Conservation (phyloP, 1,140 invertebrate species). For the Schlechtendalia chinensis region DNA sequence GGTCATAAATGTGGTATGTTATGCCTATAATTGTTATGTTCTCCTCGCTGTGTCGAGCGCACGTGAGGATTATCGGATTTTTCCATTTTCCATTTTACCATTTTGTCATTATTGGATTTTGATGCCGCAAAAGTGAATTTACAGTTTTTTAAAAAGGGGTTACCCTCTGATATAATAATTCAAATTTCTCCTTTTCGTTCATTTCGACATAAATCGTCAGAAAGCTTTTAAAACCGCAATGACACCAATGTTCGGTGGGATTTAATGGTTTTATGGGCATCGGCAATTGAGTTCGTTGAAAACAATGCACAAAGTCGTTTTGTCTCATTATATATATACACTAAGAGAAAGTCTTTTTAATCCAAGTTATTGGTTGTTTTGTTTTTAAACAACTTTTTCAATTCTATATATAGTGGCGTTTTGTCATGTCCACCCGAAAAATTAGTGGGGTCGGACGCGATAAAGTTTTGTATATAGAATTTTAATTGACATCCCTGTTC, state of each 20-base stretch:
- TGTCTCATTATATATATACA: neutral
- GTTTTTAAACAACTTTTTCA: constrained; percentile 36
- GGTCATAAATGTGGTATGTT: no score
- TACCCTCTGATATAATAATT: constrained; percentile 5
- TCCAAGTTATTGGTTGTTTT: constrained; percentile 35
- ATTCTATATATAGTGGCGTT: neutral
- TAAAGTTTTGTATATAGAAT: constrained; percentile 40
- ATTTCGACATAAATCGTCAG: constrained; percentile 29
- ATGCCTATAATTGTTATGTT: no score
- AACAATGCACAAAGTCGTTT: constrained; percentile 43
- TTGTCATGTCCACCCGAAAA: constrained; percentile 19
- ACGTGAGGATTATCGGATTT: neutral
- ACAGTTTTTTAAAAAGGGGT: constrained; percentile 11
- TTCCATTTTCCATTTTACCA: neutral
- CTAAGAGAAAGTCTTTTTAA: constrained; percentile 16
- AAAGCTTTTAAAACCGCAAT: constrained; percentile 43
- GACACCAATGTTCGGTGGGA: constrained; percentile 8
- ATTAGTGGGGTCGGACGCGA: neutral
- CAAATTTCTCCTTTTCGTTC: constrained; percentile 24
- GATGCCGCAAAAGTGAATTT: neutral
- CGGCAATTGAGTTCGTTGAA: constrained; percentile 28
- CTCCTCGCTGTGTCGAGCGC: no score
- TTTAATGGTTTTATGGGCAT: constrained; percentile 44
- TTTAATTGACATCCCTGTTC: constrained; percentile 27
- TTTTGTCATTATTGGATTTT: constrained; percentile 6